These are phyloP conservation scores for Centrocercus urophasianus DNA, from an alignment of 2,113 vertebrate species.

Conservation along the genomic window DNA sequence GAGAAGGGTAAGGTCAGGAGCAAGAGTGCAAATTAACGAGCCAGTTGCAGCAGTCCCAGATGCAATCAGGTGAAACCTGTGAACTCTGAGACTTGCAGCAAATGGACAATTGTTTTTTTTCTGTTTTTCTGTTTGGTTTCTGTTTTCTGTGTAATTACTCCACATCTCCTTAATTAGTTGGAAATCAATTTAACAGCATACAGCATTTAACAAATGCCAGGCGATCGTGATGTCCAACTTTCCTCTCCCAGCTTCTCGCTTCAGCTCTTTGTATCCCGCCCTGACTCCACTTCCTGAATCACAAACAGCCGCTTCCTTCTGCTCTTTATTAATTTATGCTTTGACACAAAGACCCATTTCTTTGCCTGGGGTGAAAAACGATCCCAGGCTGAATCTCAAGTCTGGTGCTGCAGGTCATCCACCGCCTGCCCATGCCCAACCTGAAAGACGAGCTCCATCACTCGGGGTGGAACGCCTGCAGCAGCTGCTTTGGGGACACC, in stretches of 20 bases:
- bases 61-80: not conserved
- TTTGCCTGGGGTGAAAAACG: not conserved
- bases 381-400: not conserved
- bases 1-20: not conserved
- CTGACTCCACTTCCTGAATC: not conserved
- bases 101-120: not conserved
- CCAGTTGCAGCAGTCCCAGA: not conserved
- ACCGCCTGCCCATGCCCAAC: constrained; percentile 91
- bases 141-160: not conserved
- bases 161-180: not conserved
- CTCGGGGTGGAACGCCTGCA: constrained; percentile 94
- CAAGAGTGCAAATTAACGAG: not conserved
- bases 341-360: not conserved
- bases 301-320: not conserved
- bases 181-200: not conserved
- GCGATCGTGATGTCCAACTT: not conserved
- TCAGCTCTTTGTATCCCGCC: not conserved
- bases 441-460: constrained; percentile 92
- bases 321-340: not conserved
- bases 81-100: not conserved
- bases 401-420: constrained; percentile 84
- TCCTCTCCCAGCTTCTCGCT: not conserved
- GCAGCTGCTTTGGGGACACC: constrained; percentile 89
- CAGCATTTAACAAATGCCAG: not conserved
- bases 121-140: not conserved